Conservation (phyloP, 1,140 invertebrate species). For the Drosophila littoralis region DNA sequence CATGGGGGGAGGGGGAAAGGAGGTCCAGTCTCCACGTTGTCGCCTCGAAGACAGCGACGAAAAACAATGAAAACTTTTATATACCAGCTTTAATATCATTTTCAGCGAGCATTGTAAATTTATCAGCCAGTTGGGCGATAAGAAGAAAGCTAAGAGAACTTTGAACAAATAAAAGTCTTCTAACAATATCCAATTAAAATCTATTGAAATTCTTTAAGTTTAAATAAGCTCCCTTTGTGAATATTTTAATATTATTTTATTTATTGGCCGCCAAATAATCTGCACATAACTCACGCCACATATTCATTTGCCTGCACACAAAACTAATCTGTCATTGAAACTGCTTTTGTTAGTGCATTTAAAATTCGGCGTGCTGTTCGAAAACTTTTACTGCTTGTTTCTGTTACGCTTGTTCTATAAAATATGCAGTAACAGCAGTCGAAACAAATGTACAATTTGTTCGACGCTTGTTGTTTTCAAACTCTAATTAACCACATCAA, state of each 20-base stretch:
- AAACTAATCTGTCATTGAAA: neutral
- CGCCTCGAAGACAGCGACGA: constrained; percentile 50
- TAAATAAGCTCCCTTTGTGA: too few relatives aligned
- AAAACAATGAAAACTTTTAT: constrained; percentile 80
- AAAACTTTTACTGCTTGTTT: constrained; percentile 35
- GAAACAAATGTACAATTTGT: constrained; percentile 72
- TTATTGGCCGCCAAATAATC: too few relatives aligned
- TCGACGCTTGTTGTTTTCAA: constrained; percentile 62
- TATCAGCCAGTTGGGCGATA: constrained; percentile 16
- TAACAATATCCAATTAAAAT: too few relatives aligned
- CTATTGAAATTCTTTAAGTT: too few relatives aligned
- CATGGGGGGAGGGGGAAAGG: neutral
- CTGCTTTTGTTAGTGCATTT: constrained; percentile 37
- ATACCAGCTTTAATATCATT: constrained; percentile 53
- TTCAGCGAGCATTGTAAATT: constrained; percentile 21
- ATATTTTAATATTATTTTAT: too few relatives aligned
- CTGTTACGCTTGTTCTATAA: constrained; percentile 55
- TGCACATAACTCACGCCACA: too few relatives aligned
- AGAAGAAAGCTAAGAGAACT: neutral
- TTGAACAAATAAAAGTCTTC: too few relatives aligned
- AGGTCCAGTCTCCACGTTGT: constrained; percentile 24
- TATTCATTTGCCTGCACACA: too few relatives aligned
- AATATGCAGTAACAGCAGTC: constrained; percentile 72
- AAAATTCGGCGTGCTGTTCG: constrained; percentile 3
- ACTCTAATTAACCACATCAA: constrained; percentile 81